phyloP scores from a whole-genome alignment of 1,140 invertebrate species.

The Whitmania pigra region DNA sequence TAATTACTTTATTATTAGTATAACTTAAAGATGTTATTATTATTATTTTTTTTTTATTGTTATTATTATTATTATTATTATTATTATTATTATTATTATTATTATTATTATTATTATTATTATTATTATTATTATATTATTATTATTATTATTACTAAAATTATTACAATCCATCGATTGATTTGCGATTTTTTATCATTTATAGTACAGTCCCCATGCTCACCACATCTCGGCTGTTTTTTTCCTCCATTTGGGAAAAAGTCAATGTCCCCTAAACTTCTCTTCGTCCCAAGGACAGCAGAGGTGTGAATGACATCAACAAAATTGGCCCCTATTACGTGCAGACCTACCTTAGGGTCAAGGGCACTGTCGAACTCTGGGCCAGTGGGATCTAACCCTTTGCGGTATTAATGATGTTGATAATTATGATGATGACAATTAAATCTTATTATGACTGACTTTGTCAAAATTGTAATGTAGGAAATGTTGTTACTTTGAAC shows the following conservation, averaged over 20 bases:
- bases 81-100: no score
- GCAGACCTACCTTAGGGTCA: constrained; percentile 37
- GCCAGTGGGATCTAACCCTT: constrained; percentile 35
- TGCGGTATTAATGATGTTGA: constrained; percentile 1
- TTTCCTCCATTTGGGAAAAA: constrained; percentile 35
- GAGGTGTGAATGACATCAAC: constrained; percentile 91
- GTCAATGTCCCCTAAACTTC: constrained; percentile 31
- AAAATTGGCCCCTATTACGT: constrained; percentile 62
- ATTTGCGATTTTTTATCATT: no score
- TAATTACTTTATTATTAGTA: no score
- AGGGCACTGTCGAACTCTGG: constrained; percentile 35
- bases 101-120: no score
- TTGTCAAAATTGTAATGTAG: not conserved
- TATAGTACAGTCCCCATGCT: not conserved
- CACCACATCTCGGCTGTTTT: constrained; percentile 32
- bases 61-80: no score
- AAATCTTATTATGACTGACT: not conserved
- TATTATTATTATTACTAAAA: no score
- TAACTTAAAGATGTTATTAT: no score
- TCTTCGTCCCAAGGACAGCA: constrained; percentile 40
- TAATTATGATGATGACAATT: not conserved
- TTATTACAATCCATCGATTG: no score
- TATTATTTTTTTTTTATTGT: no score
- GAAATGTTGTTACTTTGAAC: no score
- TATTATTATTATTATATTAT: no score